A percentile compares a stretch with the other conserved stretches of the same genome.
Conservation (phyloP, 2,797 vertebrate genomes). For the Melanotaenia pygmaea region DNA sequence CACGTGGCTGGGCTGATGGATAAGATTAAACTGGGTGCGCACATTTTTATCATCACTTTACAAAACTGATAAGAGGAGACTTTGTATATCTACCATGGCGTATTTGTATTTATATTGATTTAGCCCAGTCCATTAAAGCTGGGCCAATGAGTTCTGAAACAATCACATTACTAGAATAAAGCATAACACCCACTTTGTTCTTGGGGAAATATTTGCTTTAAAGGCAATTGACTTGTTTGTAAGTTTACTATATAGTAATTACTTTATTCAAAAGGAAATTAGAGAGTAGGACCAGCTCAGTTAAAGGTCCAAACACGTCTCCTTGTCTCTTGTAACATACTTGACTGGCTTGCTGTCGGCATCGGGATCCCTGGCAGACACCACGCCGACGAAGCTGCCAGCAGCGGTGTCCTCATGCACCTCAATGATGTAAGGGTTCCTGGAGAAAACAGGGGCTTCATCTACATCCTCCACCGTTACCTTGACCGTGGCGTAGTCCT, state of each 20-base stretch:
- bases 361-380: conserved; percentile 93
- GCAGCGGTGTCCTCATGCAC: conserved; percentile 93
- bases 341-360: conserved; percentile 88
- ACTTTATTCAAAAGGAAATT: conserved; percentile 1
- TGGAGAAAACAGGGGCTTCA: conserved; percentile 91
- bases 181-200: neutral
- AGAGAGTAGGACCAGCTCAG: conserved; percentile 1
- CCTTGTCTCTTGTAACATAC: conserved; percentile 70
- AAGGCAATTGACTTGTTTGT: conserved; percentile 34
- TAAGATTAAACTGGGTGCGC: conserved; percentile 76
- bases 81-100: conserved; percentile 43
- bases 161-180: conserved; percentile 43
- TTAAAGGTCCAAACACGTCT: conserved; percentile 11
- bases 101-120: conserved; percentile 65
- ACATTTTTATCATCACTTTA: conserved; percentile 62
- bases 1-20: conserved; percentile 71
- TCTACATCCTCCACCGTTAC: conserved; percentile 92
- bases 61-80: conserved; percentile 57
- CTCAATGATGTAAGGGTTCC: conserved; percentile 91
- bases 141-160: conserved; percentile 45
- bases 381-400: conserved; percentile 91
- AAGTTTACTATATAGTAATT: conserved; percentile 13
- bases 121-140: conserved; percentile 53
- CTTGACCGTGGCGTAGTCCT: conserved; percentile 90
- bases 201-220: conserved; percentile 54